These are phyloP conservation scores for Leucophenga varia DNA, from an alignment of 1,140 invertebrate species.

Conservation along the genomic window DNA sequence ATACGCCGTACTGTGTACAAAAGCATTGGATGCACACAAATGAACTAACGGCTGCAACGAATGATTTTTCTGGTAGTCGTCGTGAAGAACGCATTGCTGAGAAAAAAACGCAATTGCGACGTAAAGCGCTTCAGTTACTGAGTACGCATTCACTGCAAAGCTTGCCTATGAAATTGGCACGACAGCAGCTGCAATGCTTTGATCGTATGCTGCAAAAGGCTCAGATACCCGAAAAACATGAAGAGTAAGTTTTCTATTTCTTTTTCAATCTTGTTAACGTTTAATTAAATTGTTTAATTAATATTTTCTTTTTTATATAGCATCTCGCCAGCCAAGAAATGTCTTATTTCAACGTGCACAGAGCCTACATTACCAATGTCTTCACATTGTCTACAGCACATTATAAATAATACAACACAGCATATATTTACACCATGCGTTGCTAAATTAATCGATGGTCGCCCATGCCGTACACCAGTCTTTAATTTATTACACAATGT, in stretches of 20 bases:
- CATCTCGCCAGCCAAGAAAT: constrained; percentile 35
- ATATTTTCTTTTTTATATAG: constrained; percentile 1
- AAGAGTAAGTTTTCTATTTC: constrained; percentile 29
- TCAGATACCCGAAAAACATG: constrained; percentile 36
- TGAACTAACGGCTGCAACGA: constrained; percentile 11
- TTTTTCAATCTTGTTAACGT: background rate
- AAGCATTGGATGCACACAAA: constrained; percentile 34
- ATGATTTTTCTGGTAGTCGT: constrained; percentile 12
- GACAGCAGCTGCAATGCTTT: constrained; percentile 35
- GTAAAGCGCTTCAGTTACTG: constrained; percentile 45
- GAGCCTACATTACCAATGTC: constrained; percentile 68
- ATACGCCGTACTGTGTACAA: constrained; percentile 47
- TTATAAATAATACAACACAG: constrained; percentile 85
- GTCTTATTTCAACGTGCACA: constrained; percentile 30
- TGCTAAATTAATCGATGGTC: constrained; percentile 83
- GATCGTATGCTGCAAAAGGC: constrained; percentile 42
- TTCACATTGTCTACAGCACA: constrained; percentile 80
- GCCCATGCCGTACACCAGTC: constrained; percentile 84
- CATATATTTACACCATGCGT: constrained; percentile 86
- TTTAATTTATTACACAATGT: constrained; percentile 82
- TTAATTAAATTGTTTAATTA: background rate
- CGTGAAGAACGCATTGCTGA: constrained; percentile 45
- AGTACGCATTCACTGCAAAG: constrained; percentile 37
- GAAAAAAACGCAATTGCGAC: constrained; percentile 32
- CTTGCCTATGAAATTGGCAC: constrained; percentile 32